phyloP scores from a whole-genome alignment of 1,140 invertebrate genomes.

The Phymastichus coffea region DNA sequence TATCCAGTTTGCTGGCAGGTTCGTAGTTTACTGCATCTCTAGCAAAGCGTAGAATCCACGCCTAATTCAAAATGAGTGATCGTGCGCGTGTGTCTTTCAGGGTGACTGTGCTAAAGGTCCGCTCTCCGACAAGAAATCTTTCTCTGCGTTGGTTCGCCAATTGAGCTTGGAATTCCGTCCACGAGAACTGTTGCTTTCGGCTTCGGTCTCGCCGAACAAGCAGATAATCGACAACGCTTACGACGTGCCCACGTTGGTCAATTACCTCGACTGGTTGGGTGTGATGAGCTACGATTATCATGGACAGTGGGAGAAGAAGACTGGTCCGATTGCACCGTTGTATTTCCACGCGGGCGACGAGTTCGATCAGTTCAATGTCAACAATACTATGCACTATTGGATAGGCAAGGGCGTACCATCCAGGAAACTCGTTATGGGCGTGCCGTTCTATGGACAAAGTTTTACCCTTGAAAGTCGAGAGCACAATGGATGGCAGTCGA shows the following conservation, averaged over 20 bases:
- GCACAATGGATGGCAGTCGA: conserved; percentile 65
- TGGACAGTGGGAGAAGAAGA: conserved; percentile 77
- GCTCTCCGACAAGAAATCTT: conserved; percentile 59
- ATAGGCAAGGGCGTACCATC: conserved; percentile 72
- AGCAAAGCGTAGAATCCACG: background rate
- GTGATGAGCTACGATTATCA: conserved; percentile 87
- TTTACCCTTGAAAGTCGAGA: conserved; percentile 67
- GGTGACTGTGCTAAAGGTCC: conserved; percentile 62
- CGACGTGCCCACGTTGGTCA: conserved; percentile 69
- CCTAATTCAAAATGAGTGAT: no score
- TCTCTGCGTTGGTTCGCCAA: conserved; percentile 58
- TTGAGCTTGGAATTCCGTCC: conserved; percentile 60
- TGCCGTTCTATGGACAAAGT: conserved; percentile 83
- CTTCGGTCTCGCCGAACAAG: conserved; percentile 63
- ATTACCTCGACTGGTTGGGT: conserved; percentile 81
- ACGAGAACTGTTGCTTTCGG: conserved; percentile 56
- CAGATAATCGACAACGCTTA: conserved; percentile 63
- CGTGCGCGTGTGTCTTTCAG: conserved; percentile 36
- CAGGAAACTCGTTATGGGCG: conserved; percentile 76
- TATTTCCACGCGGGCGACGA: conserved; percentile 69
- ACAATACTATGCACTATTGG: conserved; percentile 82
- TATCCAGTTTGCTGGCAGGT: conserved; percentile 72
- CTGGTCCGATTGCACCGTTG: conserved; percentile 79
- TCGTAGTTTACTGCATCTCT: conserved; percentile 24
- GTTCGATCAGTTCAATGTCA: conserved; percentile 74